A percentile compares a stretch with the other conserved stretches of the same genome.
phyloP scores from a whole-genome alignment of 2,888 invertebrate species.

The Hecatera dysodea region DNA sequence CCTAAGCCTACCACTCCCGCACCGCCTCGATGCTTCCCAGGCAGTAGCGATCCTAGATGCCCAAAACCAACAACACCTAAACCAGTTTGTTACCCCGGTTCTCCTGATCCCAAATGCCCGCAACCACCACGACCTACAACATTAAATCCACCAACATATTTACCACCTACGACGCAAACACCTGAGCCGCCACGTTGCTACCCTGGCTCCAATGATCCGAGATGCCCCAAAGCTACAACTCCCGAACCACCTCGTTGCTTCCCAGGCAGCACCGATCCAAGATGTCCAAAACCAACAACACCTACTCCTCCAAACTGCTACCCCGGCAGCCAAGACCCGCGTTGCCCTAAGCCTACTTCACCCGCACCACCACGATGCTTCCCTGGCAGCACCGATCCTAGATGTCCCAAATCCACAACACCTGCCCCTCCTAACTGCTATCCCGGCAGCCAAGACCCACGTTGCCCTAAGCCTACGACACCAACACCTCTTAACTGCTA shows the following conservation, averaged over 20 bases:
- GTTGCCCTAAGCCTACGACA: slow-evolving; percentile 66
- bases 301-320: slow-evolving; percentile 40
- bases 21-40: slow-evolving; percentile 69
- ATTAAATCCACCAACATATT: slow-evolving; percentile 69
- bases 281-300: slow-evolving; percentile 70
- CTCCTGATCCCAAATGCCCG: slow-evolving; percentile 65
- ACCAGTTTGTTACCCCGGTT: slow-evolving; percentile 51
- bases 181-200: slow-evolving; percentile 40
- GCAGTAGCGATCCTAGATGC: slow-evolving; percentile 67
- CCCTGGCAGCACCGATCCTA: slow-evolving; percentile 69
- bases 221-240: slow-evolving; percentile 72
- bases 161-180: slow-evolving; percentile 67
- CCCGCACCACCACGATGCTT: slow-evolving; percentile 61
- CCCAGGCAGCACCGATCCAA: slow-evolving; percentile 68
- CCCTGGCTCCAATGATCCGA: slow-evolving; percentile 49
- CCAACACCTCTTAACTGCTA: slow-evolving; percentile 53
- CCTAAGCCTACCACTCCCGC: slow-evolving; percentile 69
- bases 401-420: slow-evolving; percentile 59
- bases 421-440: slow-evolving; percentile 44
- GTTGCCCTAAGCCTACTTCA: slow-evolving; percentile 72
- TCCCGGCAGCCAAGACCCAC: slow-evolving; percentile 35
- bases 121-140: slow-evolving; percentile 63
- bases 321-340: slow-evolving; percentile 70
- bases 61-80: slow-evolving; percentile 70
- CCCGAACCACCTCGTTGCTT: slow-evolving; percentile 67